These are phyloP conservation scores for Danaus plexippus DNA, from an alignment of 1,140 invertebrate genomes.

Conservation along the genomic window DNA sequence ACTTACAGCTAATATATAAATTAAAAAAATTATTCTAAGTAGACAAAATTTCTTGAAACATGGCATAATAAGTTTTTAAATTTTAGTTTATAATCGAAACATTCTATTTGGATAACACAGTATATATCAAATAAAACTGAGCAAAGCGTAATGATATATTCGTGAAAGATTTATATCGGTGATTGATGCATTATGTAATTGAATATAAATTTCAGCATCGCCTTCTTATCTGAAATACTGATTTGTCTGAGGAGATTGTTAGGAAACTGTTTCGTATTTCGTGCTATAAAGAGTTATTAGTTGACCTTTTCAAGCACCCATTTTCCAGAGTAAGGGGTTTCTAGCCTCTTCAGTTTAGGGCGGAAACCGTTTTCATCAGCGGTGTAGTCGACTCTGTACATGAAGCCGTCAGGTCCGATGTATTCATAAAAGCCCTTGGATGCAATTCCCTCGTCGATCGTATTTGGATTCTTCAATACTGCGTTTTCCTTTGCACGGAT, in stretches of 20 bases:
- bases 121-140: conserved; percentile 15
- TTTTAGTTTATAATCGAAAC: not conserved
- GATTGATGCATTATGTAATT: conserved; percentile 27
- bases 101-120: conserved; percentile 27
- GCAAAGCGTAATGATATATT: conserved; percentile 29
- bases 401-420: conserved; percentile 74
- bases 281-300: conserved; percentile 16
- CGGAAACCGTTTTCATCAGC: conserved; percentile 80
- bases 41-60: conserved; percentile 20
- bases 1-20: conserved; percentile 60
- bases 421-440: conserved; percentile 77
- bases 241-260: conserved; percentile 43
- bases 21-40: conserved; percentile 48
- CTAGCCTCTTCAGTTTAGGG: conserved; percentile 70
- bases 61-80: too few relatives aligned
- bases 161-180: conserved; percentile 28
- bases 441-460: conserved; percentile 75
- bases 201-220: conserved; percentile 24
- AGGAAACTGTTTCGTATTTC: conserved; percentile 24
- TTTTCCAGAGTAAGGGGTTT: conserved; percentile 64
- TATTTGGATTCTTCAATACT: conserved; percentile 64
- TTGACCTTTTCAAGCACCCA: conserved; percentile 62
- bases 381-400: conserved; percentile 75
- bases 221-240: conserved; percentile 60
- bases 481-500: conserved; percentile 81